These are phyloP conservation scores for Spheniscus humboldti DNA, from an alignment of 2,797 vertebrate species.

Conservation along the genomic window DNA sequence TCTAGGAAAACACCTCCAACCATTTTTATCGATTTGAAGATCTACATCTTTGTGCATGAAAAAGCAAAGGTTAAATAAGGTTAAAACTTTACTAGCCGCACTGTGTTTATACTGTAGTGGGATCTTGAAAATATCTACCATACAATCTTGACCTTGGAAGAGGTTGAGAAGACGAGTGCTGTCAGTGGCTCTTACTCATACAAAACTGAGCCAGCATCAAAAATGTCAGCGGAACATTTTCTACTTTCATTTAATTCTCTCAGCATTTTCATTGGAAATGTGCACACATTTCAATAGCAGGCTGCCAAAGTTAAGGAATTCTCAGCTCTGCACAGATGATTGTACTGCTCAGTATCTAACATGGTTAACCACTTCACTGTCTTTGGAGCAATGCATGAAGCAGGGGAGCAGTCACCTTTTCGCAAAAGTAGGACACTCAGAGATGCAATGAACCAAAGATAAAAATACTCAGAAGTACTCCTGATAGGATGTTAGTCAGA, in stretches of 20 bases:
- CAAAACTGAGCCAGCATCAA: neutral
- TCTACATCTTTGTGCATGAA: neutral
- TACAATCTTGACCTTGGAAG: neutral
- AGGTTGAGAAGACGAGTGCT: neutral
- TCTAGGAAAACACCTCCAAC: neutral
- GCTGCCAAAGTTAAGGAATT: neutral
- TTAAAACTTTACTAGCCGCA: neutral
- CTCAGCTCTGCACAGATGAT: neutral
- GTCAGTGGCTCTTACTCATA: neutral
- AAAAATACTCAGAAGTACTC: neutral
- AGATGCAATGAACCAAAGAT: neutral
- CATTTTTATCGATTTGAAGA: neutral
- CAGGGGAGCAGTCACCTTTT: neutral
- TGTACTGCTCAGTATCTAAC: neutral
- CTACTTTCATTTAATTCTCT: constrained; percentile 6
- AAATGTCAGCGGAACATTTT: constrained; percentile 5
- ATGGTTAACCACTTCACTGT: neutral
- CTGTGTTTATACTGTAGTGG: neutral
- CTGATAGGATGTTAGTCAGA: neutral
- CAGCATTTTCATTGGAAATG: neutral
- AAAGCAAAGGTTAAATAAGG: neutral
- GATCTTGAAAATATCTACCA: neutral
- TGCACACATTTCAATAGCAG: neutral
- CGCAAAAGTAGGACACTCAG: neutral
- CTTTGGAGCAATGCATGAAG: neutral